Conservation (phyloP, 2,797 vertebrate species). For the Platalea minor region DNA sequence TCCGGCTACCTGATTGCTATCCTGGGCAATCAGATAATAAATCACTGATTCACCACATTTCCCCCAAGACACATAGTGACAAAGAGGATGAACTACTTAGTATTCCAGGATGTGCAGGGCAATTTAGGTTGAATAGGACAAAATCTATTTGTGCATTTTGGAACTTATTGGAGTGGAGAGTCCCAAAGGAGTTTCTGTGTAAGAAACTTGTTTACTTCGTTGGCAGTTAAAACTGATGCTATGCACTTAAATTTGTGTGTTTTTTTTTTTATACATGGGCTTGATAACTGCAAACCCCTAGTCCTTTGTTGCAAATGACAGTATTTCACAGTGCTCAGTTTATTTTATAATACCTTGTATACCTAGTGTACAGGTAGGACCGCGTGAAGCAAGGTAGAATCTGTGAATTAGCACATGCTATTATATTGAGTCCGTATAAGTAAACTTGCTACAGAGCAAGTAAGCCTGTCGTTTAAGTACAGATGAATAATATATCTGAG, state of each 20-base stretch:
- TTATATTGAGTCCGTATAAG: not conserved
- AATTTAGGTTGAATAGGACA: not conserved
- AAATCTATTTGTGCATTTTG: not conserved
- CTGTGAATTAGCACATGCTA: not conserved
- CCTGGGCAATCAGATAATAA: not conserved
- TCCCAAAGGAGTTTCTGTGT: not conserved
- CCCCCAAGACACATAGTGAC: not conserved
- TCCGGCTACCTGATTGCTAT: not conserved
- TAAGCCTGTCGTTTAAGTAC: not conserved
- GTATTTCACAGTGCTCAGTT: not conserved
- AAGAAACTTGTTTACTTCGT: not conserved
- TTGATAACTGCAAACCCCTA: not conserved
- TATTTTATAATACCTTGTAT: not conserved
- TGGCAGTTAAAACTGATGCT: not conserved
- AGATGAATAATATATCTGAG: not conserved
- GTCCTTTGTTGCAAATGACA: not conserved
- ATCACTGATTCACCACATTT: not conserved
- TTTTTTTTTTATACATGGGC: fast-evolving
- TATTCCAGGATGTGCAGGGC: not conserved
- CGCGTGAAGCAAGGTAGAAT: not conserved
- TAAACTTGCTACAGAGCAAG: not conserved
- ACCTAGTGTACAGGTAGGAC: not conserved
- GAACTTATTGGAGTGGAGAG: not conserved
- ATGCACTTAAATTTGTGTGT: not conserved
- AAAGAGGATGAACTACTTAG: not conserved